These are phyloP conservation scores for Drosophila kokeensis DNA, from an alignment of 2,888 invertebrate genomes.

Conservation along the genomic window DNA sequence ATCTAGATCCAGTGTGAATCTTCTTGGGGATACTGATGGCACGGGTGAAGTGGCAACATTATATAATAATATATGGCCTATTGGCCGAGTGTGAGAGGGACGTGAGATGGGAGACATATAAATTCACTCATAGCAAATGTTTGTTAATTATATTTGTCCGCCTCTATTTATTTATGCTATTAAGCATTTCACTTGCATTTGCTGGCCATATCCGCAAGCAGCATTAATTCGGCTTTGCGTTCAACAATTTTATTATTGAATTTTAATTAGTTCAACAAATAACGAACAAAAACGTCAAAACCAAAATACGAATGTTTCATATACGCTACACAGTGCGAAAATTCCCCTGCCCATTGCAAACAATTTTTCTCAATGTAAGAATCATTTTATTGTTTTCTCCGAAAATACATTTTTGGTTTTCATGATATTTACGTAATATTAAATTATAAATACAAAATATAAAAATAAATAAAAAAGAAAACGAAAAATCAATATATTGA, in stretches of 20 bases:
- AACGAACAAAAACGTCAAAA: constrained; percentile 43
- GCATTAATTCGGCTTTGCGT: constrained; percentile 65
- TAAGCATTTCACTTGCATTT: constrained; percentile 58
- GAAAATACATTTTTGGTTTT: too few relatives aligned
- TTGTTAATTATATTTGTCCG: constrained; percentile 68
- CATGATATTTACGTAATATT: too few relatives aligned
- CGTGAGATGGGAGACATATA: not conserved
- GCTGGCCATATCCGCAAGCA: constrained; percentile 3
- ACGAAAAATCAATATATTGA: too few relatives aligned
- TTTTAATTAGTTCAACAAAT: constrained; percentile 76
- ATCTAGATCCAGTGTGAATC: too few relatives aligned
- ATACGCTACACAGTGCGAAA: too few relatives aligned
- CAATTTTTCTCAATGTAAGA: too few relatives aligned
- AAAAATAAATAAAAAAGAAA: too few relatives aligned
- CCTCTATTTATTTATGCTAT: constrained; percentile 70
- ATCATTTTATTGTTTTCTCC: too few relatives aligned
- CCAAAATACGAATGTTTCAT: constrained; percentile 31
- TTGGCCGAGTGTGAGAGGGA: not conserved
- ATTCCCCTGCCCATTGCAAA: too few relatives aligned
- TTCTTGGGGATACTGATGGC: too few relatives aligned
- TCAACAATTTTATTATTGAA: constrained; percentile 74
- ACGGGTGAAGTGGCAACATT: too few relatives aligned
- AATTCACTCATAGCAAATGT: constrained; percentile 49
- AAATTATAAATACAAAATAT: too few relatives aligned
- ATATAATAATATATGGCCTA: constrained; percentile 22